Evolutionary conservation across 2,113 vertebrate genomes (phyloP).

Genomic region (Origma solitaria): DNA sequence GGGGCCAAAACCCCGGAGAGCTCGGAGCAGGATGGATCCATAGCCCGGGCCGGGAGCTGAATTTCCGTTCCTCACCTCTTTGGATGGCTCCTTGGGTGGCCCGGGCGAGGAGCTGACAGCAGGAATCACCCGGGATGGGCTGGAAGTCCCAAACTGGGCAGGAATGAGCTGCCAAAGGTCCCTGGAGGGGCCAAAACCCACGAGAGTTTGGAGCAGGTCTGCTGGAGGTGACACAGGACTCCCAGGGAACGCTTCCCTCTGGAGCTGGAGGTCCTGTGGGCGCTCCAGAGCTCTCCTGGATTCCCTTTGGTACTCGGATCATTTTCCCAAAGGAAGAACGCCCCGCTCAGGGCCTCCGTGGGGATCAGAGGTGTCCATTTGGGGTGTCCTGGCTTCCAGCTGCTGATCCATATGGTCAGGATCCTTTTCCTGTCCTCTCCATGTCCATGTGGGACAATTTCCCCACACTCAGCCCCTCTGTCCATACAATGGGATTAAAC

Average conservation of each 20-base stretch:
- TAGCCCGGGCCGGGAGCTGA: too few species aligned
- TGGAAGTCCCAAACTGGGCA: too few species aligned
- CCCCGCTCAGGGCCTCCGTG: rapidly evolving
- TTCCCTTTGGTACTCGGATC: neutral
- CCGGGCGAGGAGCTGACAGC: too few species aligned
- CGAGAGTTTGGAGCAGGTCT: neutral
- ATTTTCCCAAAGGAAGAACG: neutral
- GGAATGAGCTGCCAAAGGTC: too few species aligned
- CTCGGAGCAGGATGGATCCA: too few species aligned
- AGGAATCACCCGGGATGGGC: too few species aligned
- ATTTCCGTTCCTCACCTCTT: too few species aligned
- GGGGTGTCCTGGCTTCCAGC: neutral
- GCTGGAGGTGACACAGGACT: neutral
- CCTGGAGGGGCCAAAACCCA: too few species aligned
- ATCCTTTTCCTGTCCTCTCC: neutral
- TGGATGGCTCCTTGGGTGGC: too few species aligned
- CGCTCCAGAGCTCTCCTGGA: neutral
- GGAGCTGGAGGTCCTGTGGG: neutral
- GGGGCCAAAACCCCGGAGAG: neutral
- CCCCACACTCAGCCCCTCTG: too few species aligned
- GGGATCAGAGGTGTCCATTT: neutral
- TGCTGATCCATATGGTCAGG: too few species aligned
- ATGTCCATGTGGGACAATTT: rapidly evolving
- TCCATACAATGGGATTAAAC: neutral
- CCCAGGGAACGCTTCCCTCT: rapidly evolving